Conservation (phyloP, 2,113 vertebrate genomes). For the Lamprologus tigripictilis region DNA sequence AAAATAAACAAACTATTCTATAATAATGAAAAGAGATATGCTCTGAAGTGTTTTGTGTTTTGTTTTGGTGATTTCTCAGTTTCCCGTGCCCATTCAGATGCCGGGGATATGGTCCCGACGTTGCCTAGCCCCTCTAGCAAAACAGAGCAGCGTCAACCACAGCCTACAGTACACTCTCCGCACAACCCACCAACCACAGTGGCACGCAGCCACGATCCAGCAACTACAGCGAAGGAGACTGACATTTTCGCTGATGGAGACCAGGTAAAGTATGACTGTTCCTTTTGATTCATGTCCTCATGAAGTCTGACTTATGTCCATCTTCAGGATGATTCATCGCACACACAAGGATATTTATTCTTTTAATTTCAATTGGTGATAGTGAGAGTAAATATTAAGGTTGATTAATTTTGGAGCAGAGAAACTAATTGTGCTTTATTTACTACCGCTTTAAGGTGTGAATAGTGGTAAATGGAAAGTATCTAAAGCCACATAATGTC, state of each 20-base stretch:
- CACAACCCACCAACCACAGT: slow-evolving; percentile 5
- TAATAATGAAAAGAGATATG: not conserved
- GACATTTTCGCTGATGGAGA: not conserved
- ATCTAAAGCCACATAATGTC: not conserved
- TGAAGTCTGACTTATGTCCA: not conserved
- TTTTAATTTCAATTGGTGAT: not conserved
- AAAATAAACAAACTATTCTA: accelerated
- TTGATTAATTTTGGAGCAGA: not conserved
- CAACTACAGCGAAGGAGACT: not conserved
- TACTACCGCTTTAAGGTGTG: not conserved
- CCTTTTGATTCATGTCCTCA: not conserved
- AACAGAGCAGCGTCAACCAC: not conserved
- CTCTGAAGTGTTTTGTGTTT: not conserved
- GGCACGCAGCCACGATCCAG: not conserved
- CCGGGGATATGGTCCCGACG: not conserved
- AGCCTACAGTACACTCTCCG: not conserved
- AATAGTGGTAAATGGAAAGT: not conserved
- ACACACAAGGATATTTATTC: not conserved
- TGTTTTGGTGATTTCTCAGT: not conserved
- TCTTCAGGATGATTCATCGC: not conserved
- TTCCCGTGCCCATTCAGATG: not conserved
- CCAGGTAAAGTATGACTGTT: not conserved
- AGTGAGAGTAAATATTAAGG: not conserved
- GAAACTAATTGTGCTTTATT: not conserved
- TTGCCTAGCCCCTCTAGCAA: not conserved